Evolutionary conservation across 2,888 invertebrate genomes (phyloP), one percentile per base, ranked within the genome.

Genomic region (Melieria crassipennis): DNA sequence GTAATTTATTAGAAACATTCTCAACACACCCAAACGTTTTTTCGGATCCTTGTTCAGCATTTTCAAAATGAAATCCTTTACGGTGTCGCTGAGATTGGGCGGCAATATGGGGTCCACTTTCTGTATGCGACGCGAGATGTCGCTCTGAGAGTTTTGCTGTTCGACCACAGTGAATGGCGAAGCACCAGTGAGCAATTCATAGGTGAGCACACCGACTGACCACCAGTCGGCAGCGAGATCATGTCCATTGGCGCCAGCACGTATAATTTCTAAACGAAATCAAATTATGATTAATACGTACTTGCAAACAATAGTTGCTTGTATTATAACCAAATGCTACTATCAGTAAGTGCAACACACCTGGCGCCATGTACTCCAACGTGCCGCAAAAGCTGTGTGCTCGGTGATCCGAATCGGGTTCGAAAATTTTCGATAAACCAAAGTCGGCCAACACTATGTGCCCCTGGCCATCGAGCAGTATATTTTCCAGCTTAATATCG

Each of bases 201-300:
- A 99, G 0, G 97, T 96, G 61, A 99, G 88, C 3, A 99, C 98
- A 7, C 98, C 98, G 7, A 98, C 94, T 47, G 97, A 97, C 99
- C 99, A 99, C 98, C 98, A 99, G 88, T 99, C 99, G 6, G 98
- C 98, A 65, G 97, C 95, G 93, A 96, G 95, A 91, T 97, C 96
- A 88, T 98, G 98, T 42, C 98, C 98, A 78, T 92, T 91, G 69
- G 92, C 92, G 74, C 96, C 95, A 69, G 96, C 95, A 81, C 93
- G 87, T 73, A 93, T 92, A 56, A 92, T 92, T 84, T 93, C 90
- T 74, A 86, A 30, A 45, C 57, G 52, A 68, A 66, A 43, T 16
- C 47, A 0, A 61, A 47, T 13, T 30, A 65, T 11, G 45, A 7
- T 30, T 42, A 45, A 13, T 11, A 63, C 30, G 13, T 43, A 50